These are phyloP conservation scores for Lophotriccus pileatus DNA, from an alignment of 2,797 vertebrate genomes.

Conservation along the genomic window DNA sequence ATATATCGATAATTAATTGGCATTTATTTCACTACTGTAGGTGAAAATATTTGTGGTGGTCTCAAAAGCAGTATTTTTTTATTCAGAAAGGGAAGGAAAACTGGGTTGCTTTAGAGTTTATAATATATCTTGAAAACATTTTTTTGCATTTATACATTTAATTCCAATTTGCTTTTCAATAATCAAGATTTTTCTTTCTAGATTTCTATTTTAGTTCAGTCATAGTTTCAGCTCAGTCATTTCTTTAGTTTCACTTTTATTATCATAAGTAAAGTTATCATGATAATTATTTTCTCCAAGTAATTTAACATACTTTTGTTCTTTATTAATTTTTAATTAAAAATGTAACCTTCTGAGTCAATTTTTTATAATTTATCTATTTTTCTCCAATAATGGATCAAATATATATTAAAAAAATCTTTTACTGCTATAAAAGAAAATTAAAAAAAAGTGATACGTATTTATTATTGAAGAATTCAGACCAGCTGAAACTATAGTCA, in stretches of 20 bases:
- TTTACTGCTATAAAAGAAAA: background rate
- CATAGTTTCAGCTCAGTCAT: background rate
- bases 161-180: accelerated
- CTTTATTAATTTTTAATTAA: background rate
- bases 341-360: background rate
- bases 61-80: background rate
- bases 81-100: background rate
- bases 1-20: background rate
- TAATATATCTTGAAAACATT: background rate
- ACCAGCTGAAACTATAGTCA: background rate
- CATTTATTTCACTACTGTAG: background rate
- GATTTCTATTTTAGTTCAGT: background rate
- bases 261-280: background rate
- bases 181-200: background rate
- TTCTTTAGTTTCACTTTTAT: background rate
- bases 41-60: background rate
- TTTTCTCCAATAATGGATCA: background rate
- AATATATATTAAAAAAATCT: accelerated
- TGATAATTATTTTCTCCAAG: background rate
- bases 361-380: background rate
- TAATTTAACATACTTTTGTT: background rate
- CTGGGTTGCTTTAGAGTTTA: accelerated
- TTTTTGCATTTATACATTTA: background rate
- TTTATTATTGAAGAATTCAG: background rate
- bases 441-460: background rate